Conservation (phyloP, 2,888 invertebrate species). For the Emmelina monodactyla region DNA sequence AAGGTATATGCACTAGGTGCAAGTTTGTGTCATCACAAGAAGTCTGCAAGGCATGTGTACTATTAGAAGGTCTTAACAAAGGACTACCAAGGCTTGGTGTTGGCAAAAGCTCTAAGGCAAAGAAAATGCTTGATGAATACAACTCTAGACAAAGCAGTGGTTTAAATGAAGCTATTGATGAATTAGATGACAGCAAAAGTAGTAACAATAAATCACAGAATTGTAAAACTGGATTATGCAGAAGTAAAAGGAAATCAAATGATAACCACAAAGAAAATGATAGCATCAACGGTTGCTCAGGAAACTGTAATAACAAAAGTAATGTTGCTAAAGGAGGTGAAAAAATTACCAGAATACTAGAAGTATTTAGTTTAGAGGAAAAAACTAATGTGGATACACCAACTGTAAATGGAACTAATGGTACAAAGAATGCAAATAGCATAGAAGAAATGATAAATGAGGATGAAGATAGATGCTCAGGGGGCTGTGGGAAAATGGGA, state of each 20-base stretch:
- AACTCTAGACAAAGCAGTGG: slow-evolving; percentile 27
- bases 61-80: slow-evolving; percentile 94
- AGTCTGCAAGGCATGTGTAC: slow-evolving; percentile 95
- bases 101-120: slow-evolving; percentile 85
- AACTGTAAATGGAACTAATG: background rate
- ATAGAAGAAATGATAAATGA: slow-evolving; percentile 22
- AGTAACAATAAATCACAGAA: slow-evolving; percentile 18
- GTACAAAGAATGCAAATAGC: slow-evolving; percentile 17
- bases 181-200: slow-evolving; percentile 27
- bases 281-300: slow-evolving; percentile 24
- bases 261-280: slow-evolving; percentile 16
- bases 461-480: slow-evolving; percentile 39
- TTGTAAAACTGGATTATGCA: slow-evolving; percentile 22
- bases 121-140: slow-evolving; percentile 69
- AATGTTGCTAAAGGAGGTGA: slow-evolving; percentile 19
- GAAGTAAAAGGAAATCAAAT: no score
- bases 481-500: slow-evolving; percentile 36
- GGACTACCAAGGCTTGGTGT: slow-evolving; percentile 92
- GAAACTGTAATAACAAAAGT: slow-evolving; percentile 19
- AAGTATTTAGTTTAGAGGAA: slow-evolving; percentile 32
- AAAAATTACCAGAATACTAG: slow-evolving; percentile 31
- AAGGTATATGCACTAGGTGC: slow-evolving; percentile 84
- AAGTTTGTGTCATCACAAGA: slow-evolving; percentile 92
- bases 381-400: background rate
- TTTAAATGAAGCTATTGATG: slow-evolving; percentile 24